These are phyloP conservation scores for Carassius carassius DNA, from an alignment of 2,113 vertebrate genomes.

Conservation along the genomic window DNA sequence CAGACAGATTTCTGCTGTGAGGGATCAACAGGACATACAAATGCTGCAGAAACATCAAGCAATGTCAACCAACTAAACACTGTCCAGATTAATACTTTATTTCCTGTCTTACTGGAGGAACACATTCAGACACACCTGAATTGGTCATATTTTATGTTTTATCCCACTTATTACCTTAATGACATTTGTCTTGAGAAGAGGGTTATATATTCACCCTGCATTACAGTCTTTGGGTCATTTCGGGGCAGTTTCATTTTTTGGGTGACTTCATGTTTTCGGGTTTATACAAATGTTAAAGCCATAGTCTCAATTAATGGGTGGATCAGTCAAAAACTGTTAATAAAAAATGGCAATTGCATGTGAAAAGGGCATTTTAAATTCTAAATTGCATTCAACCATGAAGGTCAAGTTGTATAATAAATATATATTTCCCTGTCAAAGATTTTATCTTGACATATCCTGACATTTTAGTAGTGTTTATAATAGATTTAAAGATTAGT, in stretches of 20 bases:
- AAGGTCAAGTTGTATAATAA: too few species aligned
- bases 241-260: conserved; percentile 15
- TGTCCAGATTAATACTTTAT: background rate
- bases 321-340: conserved; percentile 28
- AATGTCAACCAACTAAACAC: background rate
- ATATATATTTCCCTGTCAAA: too few species aligned
- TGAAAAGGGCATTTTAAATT: conserved; percentile 22
- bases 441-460: too few species aligned
- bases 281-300: conserved; percentile 43
- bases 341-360: conserved; percentile 47
- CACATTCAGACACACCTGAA: background rate
- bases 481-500: too few species aligned
- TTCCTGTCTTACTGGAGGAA: background rate
- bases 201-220: background rate
- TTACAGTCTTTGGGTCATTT: conserved; percentile 9
- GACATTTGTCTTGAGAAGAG: background rate
- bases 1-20: background rate
- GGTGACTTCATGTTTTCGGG: conserved; percentile 28
- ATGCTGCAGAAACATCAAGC: background rate
- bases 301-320: conserved; percentile 45
- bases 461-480: too few species aligned
- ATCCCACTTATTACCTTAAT: background rate
- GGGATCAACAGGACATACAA: background rate
- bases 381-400: conserved; percentile 10
- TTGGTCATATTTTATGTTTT: background rate